Conservation (phyloP, 2,888 invertebrate species). For the Bursaphelenchus okinawaensis region DNA sequence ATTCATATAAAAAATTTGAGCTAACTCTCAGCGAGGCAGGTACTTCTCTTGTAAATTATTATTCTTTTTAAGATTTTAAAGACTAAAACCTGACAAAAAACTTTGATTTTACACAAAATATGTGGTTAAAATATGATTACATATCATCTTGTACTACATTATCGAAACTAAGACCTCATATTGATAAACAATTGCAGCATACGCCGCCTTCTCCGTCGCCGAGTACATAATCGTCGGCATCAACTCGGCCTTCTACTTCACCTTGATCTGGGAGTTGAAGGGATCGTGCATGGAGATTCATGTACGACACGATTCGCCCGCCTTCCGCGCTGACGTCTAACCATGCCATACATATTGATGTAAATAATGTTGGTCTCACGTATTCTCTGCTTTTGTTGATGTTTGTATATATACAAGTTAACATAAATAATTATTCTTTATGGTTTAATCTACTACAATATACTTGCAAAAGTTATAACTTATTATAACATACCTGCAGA, state of each 20-base stretch:
- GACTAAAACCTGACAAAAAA: too few relatives aligned
- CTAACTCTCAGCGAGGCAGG: too few relatives aligned
- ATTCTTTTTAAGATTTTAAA: too few relatives aligned
- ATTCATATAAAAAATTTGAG: too few relatives aligned
- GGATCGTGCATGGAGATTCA: slow-evolving; percentile 28
- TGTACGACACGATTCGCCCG: slow-evolving; percentile 8
- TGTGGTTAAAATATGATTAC: too few relatives aligned
- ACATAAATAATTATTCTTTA: neutral
- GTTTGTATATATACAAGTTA: slow-evolving; percentile 1
- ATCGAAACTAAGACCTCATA: too few relatives aligned
- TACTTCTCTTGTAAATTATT: too few relatives aligned
- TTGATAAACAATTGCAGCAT: too few relatives aligned
- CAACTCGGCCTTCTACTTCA: slow-evolving; percentile 48
- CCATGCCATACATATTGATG: neutral
- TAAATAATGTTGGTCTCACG: neutral
- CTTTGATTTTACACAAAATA: too few relatives aligned
- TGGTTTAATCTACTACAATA: neutral
- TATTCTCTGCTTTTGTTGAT: neutral
- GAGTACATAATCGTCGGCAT: slow-evolving; percentile 51
- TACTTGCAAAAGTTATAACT: too few relatives aligned
- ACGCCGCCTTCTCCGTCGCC: slow-evolving; percentile 47
- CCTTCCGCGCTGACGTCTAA: neutral
- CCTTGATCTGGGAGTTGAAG: slow-evolving; percentile 44
- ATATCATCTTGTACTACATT: too few relatives aligned
- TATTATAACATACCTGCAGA: too few relatives aligned